Conservation (phyloP, 2,113 vertebrate species). For the Notarius lentiginosus region DNA sequence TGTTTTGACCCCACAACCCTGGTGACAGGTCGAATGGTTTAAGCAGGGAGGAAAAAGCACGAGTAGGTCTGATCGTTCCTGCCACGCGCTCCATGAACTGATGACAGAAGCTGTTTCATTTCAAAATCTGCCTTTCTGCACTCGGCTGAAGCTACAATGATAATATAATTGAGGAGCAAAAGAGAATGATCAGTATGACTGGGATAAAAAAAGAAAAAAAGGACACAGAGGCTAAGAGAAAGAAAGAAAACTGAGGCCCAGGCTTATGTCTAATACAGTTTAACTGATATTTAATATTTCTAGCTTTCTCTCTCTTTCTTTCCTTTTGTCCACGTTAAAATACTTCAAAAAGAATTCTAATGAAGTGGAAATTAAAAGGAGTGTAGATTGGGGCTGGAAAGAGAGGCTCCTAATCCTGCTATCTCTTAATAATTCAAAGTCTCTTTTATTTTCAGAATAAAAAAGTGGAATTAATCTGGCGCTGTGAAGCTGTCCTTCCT, state of each 20-base stretch:
- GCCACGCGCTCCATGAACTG: constrained; percentile 71
- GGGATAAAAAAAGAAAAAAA: constrained; percentile 50
- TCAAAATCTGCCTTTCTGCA: constrained; percentile 69
- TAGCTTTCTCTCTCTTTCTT: constrained; percentile 94
- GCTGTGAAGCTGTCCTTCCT: constrained; percentile 96
- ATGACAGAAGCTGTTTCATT: constrained; percentile 69
- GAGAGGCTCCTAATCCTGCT: constrained; percentile 98
- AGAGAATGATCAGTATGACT: constrained; percentile 74
- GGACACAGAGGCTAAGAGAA: constrained; percentile 10
- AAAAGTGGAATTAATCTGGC: constrained; percentile 97
- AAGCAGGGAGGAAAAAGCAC: constrained; percentile 63
- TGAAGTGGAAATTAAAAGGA: constrained; percentile 99
- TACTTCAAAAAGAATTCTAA: constrained; percentile 99
- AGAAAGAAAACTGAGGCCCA: constrained; percentile 61
- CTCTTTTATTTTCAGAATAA: constrained; percentile 99
- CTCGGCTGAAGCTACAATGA: constrained; percentile 75
- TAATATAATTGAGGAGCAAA: constrained; percentile 78
- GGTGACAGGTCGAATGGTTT: constrained; percentile 49
- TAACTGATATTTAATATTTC: constrained; percentile 99
- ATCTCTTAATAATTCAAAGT: constrained; percentile 99
- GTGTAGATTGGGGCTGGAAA: constrained; percentile 90
- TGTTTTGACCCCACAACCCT: constrained; percentile 19
- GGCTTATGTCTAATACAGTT: constrained; percentile 96
- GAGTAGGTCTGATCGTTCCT: constrained; percentile 71
- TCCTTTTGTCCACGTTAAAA: constrained; percentile 97